A percentile compares a stretch with the other conserved stretches of the same genome.
These are phyloP conservation scores for Nymphalis io DNA, from an alignment of 1,140 invertebrate genomes.

Conservation along the genomic window DNA sequence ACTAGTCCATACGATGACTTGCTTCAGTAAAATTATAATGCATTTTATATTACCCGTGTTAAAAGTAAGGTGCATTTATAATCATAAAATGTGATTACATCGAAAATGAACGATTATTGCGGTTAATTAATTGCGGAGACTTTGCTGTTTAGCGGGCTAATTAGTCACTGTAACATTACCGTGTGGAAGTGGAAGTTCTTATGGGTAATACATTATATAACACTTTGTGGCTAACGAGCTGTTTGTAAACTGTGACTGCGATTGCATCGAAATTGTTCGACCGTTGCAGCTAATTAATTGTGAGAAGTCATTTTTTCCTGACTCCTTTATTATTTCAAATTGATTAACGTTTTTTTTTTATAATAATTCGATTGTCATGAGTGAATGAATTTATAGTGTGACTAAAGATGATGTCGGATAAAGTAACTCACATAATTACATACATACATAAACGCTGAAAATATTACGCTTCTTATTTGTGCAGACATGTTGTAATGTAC, in stretches of 20 bases:
- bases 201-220: slow-evolving; percentile 1
- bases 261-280: slow-evolving; percentile 10
- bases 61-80: not conserved
- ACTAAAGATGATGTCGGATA: too few relatives aligned
- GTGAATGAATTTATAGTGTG: too few relatives aligned
- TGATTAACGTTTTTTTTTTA: not conserved
- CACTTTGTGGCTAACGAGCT: slow-evolving; percentile 5
- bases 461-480: too few relatives aligned
- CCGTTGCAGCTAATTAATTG: slow-evolving; percentile 15
- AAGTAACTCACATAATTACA: too few relatives aligned
- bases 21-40: slow-evolving; percentile 6
- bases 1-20: not conserved
- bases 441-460: too few relatives aligned
- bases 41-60: slow-evolving; percentile 2
- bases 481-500: too few relatives aligned
- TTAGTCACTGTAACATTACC: slow-evolving; percentile 3
- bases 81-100: slow-evolving; percentile 12
- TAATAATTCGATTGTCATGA: too few relatives aligned
- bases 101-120: slow-evolving; percentile 20
- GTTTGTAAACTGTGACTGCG: slow-evolving; percentile 2
- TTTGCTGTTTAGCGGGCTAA: not conserved
- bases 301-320: not conserved
- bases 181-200: slow-evolving; percentile 7
- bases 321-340: not conserved
- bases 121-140: slow-evolving; percentile 13